A percentile compares a stretch with the other conserved stretches of the same genome.
Conservation (phyloP, 2,113 vertebrate species). For the Aegotheles bennettii region DNA sequence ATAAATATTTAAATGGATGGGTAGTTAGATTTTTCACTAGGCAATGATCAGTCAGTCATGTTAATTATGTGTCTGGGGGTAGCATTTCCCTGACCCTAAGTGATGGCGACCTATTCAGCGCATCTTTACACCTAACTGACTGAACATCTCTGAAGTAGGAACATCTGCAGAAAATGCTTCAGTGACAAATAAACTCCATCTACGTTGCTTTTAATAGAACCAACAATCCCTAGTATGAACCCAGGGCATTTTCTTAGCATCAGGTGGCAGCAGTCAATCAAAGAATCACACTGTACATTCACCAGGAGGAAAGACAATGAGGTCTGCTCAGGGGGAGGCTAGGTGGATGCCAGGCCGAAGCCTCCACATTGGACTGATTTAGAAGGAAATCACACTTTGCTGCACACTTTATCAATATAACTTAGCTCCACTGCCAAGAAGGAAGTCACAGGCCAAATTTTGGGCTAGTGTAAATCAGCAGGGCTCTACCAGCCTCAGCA, state of each 20-base stretch:
- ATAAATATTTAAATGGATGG: slow-evolving; percentile 57
- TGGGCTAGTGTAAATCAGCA: neutral
- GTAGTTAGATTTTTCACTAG: slow-evolving; percentile 47
- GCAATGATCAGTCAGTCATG: slow-evolving; percentile 52
- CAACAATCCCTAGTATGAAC: slow-evolving; percentile 78
- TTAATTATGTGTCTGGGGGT: slow-evolving; percentile 47
- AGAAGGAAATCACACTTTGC: neutral
- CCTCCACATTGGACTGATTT: neutral
- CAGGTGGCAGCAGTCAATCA: slow-evolving; percentile 86
- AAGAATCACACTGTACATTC: slow-evolving; percentile 56
- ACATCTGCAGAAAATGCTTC: slow-evolving; percentile 81
- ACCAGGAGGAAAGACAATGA: slow-evolving; percentile 75
- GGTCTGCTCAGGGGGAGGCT: neutral
- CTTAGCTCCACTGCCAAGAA: neutral
- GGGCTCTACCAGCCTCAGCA: neutral
- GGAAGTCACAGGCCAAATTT: slow-evolving; percentile 2
- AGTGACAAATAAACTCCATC: slow-evolving; percentile 80
- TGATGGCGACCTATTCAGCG: slow-evolving; percentile 29
- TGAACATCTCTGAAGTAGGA: slow-evolving; percentile 75
- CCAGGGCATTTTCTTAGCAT: slow-evolving; percentile 77
- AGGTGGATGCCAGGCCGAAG: slow-evolving; percentile 52
- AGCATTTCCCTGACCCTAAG: slow-evolving; percentile 48
- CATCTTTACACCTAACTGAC: slow-evolving; percentile 75
- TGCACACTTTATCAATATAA: neutral
- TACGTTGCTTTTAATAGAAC: slow-evolving; percentile 80